A percentile compares a stretch with the other conserved stretches of the same genome.
These are phyloP conservation scores for Menura novaehollandiae DNA, from an alignment of 2,113 vertebrate species.

Conservation along the genomic window DNA sequence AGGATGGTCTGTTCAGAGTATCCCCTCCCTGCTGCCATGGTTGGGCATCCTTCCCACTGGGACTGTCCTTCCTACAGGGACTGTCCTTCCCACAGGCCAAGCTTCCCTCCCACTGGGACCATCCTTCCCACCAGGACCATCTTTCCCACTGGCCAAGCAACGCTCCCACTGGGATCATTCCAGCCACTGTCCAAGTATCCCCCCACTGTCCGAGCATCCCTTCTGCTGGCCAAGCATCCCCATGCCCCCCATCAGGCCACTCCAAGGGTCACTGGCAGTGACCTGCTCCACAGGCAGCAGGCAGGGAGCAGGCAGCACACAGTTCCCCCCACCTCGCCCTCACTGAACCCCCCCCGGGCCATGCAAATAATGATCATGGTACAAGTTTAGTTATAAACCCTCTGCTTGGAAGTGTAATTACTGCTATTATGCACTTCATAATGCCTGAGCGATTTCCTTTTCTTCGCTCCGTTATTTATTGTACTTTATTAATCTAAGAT, in stretches of 20 bases:
- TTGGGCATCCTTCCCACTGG: too few species aligned
- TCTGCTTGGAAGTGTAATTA: neutral
- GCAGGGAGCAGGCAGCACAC: neutral
- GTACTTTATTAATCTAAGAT: conserved; percentile 34
- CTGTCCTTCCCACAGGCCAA: fast-evolving
- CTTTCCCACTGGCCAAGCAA: neutral
- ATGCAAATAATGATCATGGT: neutral
- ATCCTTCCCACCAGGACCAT: neutral
- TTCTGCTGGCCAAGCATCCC: fast-evolving
- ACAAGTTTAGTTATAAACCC: neutral
- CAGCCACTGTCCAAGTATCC: neutral
- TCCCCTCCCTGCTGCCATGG: neutral
- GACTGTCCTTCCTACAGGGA: too few species aligned
- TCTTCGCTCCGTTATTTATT: neutral
- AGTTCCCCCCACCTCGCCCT: fast-evolving
- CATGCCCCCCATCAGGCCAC: neutral
- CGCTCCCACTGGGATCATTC: neutral
- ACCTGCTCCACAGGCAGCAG: neutral
- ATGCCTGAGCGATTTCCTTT: conserved; percentile 18
- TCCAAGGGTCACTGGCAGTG: neutral
- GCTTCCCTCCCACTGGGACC: fast-evolving
- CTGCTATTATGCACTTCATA: conserved; percentile 3
- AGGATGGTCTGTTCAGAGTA: neutral
- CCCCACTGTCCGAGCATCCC: neutral
- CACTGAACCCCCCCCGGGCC: fast-evolving